Percentiles rank a stretch among this genome's conserved stretches.
phyloP scores from a whole-genome alignment of 2,797 vertebrate genomes.

The Phataginus tricuspis region DNA sequence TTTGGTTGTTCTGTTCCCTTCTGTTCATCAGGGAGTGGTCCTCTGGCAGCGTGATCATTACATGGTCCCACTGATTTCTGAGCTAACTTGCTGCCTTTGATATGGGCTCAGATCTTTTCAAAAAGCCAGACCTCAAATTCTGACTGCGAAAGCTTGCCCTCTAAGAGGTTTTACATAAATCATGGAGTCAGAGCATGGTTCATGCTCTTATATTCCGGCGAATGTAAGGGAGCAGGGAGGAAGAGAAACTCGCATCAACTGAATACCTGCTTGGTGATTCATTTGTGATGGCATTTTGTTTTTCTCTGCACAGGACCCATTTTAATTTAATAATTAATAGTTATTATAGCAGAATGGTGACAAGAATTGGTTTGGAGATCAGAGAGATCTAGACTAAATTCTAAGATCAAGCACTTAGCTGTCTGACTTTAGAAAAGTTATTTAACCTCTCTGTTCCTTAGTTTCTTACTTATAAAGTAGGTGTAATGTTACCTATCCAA shows the following conservation, averaged over 20 bases:
- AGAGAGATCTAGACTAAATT: background rate
- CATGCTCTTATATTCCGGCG: background rate
- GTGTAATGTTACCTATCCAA: slow-evolving; percentile 20
- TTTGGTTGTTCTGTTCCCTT: slow-evolving; percentile 33
- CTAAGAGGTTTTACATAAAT: slow-evolving; percentile 57
- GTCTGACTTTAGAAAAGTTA: slow-evolving; percentile 27
- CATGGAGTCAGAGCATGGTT: background rate
- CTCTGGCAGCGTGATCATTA: background rate
- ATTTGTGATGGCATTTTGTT: background rate
- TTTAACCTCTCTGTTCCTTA: background rate
- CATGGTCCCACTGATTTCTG: slow-evolving; percentile 32
- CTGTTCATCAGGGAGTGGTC: slow-evolving; percentile 21
- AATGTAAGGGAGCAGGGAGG: background rate
- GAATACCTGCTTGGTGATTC: background rate
- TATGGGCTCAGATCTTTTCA: slow-evolving; percentile 68
- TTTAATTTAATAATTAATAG: background rate
- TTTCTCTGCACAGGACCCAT: background rate
- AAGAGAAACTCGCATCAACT: background rate
- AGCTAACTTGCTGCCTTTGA: slow-evolving; percentile 61
- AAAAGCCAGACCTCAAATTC: slow-evolving; percentile 59
- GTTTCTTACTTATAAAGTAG: slow-evolving; percentile 40
- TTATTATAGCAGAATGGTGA: background rate
- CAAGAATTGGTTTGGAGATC: background rate
- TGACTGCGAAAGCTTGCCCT: slow-evolving; percentile 28
- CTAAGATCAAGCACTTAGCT: background rate